Percentiles rank a stretch among this genome's conserved stretches.
phyloP scores from a whole-genome alignment of 2,888 invertebrate genomes.

The Patella depressa region DNA sequence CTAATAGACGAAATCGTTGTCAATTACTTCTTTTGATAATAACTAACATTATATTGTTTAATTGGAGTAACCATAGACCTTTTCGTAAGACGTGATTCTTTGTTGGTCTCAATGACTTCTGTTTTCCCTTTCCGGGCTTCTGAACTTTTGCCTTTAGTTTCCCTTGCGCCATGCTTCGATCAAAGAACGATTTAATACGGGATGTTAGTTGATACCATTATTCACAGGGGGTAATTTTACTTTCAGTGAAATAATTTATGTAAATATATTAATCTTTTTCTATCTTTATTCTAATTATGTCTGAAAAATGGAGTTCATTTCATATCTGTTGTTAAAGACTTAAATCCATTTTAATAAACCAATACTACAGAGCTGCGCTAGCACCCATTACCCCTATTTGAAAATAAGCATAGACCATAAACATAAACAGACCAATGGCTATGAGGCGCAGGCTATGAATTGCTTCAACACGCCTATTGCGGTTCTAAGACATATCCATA shows the following conservation, averaged over 20 bases:
- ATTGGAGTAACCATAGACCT: background rate
- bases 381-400: background rate
- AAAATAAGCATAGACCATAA: background rate
- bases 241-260: no score
- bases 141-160: conserved; percentile 23
- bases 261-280: no score
- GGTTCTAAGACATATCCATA: conserved; percentile 20
- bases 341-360: no score
- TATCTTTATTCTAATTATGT: no score
- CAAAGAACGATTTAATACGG: background rate
- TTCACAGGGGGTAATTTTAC: no score
- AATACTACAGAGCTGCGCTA: no score
- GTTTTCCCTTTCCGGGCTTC: conserved; percentile 12
- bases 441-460: conserved; percentile 29
- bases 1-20: no score
- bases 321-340: no score
- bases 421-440: conserved; percentile 26
- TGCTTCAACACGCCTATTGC: conserved; percentile 27
- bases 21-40: no score
- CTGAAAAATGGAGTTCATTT: no score
- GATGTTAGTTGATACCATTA: no score
- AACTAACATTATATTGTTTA: no score
- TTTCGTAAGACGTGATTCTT: background rate
- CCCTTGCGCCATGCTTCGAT: conserved; percentile 22
- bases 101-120: conserved; percentile 10